Evolutionary conservation across 2,888 invertebrate genomes (phyloP).

Genomic region (Laspeyria flexula): DNA sequence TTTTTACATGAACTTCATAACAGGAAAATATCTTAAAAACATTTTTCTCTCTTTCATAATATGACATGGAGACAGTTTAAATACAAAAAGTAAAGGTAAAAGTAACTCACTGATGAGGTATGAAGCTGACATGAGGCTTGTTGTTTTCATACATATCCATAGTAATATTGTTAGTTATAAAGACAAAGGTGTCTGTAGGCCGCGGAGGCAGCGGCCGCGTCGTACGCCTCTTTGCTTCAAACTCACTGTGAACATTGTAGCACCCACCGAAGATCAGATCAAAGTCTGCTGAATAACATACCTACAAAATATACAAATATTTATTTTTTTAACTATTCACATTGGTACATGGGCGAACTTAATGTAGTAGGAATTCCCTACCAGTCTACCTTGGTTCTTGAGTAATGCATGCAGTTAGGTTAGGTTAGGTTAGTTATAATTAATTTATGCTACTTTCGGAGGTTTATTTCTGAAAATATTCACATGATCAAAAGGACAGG

Average conservation of each 20-base stretch:
- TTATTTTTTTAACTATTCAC: background rate
- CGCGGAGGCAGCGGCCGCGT: background rate
- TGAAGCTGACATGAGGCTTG: slow-evolving; percentile 14
- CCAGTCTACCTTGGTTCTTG: too few species aligned
- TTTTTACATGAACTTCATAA: too few species aligned
- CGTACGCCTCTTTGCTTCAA: background rate
- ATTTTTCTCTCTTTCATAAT: too few species aligned
- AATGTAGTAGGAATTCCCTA: too few species aligned
- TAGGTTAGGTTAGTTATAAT: too few species aligned
- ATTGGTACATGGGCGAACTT: too few species aligned
- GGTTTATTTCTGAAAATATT: too few species aligned
- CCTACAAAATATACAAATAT: slow-evolving; percentile 45
- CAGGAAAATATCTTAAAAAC: too few species aligned
- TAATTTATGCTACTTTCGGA: too few species aligned
- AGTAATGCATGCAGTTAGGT: too few species aligned
- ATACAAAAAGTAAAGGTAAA: background rate
- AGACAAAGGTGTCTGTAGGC: background rate
- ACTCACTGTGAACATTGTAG: slow-evolving; percentile 51
- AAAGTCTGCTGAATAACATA: slow-evolving; percentile 57
- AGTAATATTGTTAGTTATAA: slow-evolving; percentile 47
- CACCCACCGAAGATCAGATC: slow-evolving; percentile 66
- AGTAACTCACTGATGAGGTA: slow-evolving; percentile 53
- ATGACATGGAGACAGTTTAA: too few species aligned
- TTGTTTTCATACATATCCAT: slow-evolving; percentile 31
- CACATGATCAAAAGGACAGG: too few species aligned